These are phyloP conservation scores for Cephus pygmeus DNA, from an alignment of 2,888 invertebrate species.

Conservation along the genomic window DNA sequence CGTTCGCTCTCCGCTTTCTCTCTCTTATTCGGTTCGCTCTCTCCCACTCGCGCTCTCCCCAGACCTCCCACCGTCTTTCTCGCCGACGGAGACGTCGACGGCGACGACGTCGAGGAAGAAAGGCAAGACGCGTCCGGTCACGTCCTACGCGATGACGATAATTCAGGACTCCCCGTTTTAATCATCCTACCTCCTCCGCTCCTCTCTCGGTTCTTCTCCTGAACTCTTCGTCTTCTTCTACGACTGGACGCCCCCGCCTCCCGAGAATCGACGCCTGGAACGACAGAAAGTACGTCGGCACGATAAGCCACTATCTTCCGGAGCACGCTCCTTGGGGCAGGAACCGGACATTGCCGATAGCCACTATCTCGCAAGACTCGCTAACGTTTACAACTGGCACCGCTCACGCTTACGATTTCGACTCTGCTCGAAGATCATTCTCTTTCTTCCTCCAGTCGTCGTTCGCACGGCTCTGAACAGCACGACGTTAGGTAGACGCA, in stretches of 20 bases:
- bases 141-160: slow-evolving; percentile 41
- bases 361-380: slow-evolving; percentile 47
- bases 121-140: slow-evolving; percentile 42
- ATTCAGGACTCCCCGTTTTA: slow-evolving; percentile 45
- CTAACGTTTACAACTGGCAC: neutral
- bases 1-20: neutral
- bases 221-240: slow-evolving; percentile 33
- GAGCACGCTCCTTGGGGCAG: slow-evolving; percentile 58
- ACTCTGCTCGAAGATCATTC: neutral
- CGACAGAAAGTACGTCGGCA: slow-evolving; percentile 35
- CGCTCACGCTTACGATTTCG: neutral
- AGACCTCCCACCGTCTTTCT: neutral
- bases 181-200: slow-evolving; percentile 36
- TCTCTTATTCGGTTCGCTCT: neutral
- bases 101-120: slow-evolving; percentile 13
- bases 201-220: slow-evolving; percentile 27
- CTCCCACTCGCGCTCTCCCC: no score
- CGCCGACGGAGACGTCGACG: slow-evolving; percentile 3
- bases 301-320: slow-evolving; percentile 58
- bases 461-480: neutral
- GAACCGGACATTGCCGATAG: slow-evolving; percentile 62
- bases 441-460: no score
- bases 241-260: slow-evolving; percentile 36
- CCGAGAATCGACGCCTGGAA: slow-evolving; percentile 18
- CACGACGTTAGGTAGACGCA: neutral